Percentiles rank a stretch among this genome's conserved stretches.
Evolutionary conservation across 2,113 vertebrate genomes (phyloP).

Genomic region (Anhinga rufa): DNA sequence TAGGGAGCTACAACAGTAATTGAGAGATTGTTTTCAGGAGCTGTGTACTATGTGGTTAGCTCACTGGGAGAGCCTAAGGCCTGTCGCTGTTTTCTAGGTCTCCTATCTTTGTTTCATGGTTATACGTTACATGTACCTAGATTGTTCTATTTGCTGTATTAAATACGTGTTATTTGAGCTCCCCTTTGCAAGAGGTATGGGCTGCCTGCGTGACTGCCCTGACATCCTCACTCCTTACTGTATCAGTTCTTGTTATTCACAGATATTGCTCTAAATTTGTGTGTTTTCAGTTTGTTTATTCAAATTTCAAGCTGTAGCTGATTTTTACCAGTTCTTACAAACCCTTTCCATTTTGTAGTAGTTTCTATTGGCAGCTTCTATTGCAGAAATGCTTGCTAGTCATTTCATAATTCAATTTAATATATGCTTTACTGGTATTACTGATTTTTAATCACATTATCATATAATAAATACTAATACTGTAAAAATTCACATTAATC

Average conservation of each 20-base stretch:
- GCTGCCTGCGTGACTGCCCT: not conserved
- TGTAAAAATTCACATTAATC: not conserved
- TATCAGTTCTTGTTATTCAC: not conserved
- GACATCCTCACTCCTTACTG: not conserved
- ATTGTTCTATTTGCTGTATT: not conserved
- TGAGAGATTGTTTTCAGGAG: not conserved
- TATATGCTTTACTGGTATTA: not conserved
- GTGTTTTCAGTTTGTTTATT: not conserved
- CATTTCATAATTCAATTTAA: not conserved
- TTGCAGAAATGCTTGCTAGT: not conserved
- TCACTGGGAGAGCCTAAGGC: not conserved
- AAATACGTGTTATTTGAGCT: not conserved
- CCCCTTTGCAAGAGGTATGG: not conserved
- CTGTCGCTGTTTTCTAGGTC: not conserved
- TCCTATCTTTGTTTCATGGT: not conserved
- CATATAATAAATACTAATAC: not conserved
- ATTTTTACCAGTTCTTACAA: not conserved
- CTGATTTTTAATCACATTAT: not conserved
- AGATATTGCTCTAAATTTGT: not conserved
- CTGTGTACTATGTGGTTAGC: not conserved
- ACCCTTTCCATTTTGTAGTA: not conserved
- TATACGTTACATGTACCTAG: rapidly evolving
- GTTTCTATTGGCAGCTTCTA: not conserved
- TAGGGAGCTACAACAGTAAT: not conserved
- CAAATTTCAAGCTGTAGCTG: not conserved